phyloP scores from a whole-genome alignment of 2,113 vertebrate genomes.

The Paratilapia polleni region DNA sequence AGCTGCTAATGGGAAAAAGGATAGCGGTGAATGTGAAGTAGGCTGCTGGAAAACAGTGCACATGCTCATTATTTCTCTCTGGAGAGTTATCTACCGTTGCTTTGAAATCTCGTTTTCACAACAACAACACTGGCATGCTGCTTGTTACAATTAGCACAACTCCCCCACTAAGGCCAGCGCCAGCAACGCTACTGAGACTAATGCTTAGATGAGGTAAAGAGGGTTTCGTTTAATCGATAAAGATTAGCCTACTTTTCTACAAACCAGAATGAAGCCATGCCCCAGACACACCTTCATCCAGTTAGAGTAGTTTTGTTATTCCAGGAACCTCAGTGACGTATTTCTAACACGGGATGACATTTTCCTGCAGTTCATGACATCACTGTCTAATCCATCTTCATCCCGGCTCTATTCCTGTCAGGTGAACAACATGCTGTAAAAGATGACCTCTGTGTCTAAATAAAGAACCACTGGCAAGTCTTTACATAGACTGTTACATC shows the following conservation, averaged over 20 bases:
- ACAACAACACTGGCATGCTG: conserved; percentile 5
- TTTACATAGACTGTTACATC: neutral
- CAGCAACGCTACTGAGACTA: conserved; percentile 15
- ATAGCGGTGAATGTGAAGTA: conserved; percentile 6
- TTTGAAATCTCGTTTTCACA: conserved; percentile 31
- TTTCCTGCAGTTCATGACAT: conserved; percentile 43
- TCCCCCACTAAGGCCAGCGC: neutral
- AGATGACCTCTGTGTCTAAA: conserved; percentile 45
- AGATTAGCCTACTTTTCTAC: conserved; percentile 40
- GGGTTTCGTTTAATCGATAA: conserved; percentile 33
- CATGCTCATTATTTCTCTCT: neutral
- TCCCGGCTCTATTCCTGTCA: conserved; percentile 48
- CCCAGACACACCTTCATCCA: neutral
- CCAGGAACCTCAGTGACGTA: neutral
- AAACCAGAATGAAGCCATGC: neutral
- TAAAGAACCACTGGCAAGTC: conserved; percentile 22
- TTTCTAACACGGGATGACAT: neutral
- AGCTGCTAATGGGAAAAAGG: conserved; percentile 3
- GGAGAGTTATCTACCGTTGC: conserved; percentile 5
- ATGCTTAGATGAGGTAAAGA: conserved; percentile 10
- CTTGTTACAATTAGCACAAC: conserved; percentile 22
- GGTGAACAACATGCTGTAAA: neutral
- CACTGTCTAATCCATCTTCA: conserved; percentile 53
- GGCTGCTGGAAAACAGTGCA: neutral
- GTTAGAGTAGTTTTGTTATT: conserved; percentile 5